Conservation (phyloP, 2,888 invertebrate species). For the Lepetodrilus schrolli region DNA sequence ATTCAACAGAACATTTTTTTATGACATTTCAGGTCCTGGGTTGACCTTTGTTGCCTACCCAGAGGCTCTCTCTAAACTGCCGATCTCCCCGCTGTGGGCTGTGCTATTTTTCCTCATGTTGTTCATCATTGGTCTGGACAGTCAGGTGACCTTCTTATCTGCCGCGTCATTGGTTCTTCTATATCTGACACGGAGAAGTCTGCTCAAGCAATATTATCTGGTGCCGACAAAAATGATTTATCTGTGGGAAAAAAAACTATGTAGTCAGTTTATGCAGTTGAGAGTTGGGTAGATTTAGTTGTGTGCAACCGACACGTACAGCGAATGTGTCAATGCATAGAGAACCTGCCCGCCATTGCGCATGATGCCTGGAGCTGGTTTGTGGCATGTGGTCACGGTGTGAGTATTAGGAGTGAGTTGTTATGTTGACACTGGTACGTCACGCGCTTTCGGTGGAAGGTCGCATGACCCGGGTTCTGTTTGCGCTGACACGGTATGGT, state of each 20-base stretch:
- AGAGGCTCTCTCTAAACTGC: constrained; percentile 71
- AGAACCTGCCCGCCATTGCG: too few species aligned
- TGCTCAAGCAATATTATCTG: constrained; percentile 3
- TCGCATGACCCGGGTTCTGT: constrained; percentile 9
- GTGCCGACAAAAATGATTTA: not conserved
- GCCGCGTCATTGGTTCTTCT: not conserved
- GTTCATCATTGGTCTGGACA: constrained; percentile 73
- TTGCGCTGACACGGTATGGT: not conserved
- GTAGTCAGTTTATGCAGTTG: not conserved
- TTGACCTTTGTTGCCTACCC: constrained; percentile 74
- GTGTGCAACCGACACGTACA: too few species aligned
- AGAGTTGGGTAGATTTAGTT: not conserved
- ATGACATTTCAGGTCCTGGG: constrained; percentile 74
- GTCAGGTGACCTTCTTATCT: constrained; percentile 65
- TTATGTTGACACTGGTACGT: not conserved
- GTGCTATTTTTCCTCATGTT: constrained; percentile 74
- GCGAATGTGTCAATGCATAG: too few species aligned
- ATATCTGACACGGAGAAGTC: not conserved
- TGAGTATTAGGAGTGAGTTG: not conserved
- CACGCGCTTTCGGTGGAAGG: too few species aligned
- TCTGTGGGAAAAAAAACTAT: too few species aligned
- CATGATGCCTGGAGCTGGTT: too few species aligned
- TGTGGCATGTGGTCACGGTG: not conserved
- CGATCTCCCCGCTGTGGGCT: constrained; percentile 71
- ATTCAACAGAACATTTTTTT: too few species aligned